Conservation (phyloP, 2,888 invertebrate genomes). For the Scaptomyza cyrtandrae region DNA sequence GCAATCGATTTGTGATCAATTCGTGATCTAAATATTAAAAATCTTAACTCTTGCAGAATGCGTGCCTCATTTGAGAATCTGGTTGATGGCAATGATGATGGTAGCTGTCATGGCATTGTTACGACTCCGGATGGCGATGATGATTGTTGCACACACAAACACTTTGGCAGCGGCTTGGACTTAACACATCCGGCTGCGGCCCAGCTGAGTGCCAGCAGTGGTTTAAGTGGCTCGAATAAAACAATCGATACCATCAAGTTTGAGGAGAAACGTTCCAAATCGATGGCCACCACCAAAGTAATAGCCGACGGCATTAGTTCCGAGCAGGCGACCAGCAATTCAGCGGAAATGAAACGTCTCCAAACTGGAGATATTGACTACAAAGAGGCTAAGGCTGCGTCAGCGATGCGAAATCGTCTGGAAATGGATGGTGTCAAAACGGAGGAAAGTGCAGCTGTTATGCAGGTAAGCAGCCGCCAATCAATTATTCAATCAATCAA, state of each 20-base stretch:
- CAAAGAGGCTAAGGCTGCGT: constrained; percentile 91
- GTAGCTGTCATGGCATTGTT: constrained; percentile 86
- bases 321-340: constrained; percentile 89
- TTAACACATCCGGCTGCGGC: constrained; percentile 83
- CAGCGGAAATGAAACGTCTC: constrained; percentile 89
- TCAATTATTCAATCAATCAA: not conserved
- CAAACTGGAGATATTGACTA: constrained; percentile 93
- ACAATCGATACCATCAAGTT: constrained; percentile 90
- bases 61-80: constrained; percentile 92
- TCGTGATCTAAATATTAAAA: not conserved
- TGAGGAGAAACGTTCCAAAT: constrained; percentile 93
- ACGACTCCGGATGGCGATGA: constrained; percentile 92
- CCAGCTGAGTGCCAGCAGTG: constrained; percentile 83
- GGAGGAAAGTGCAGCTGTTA: constrained; percentile 92
- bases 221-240: constrained; percentile 82
- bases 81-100: constrained; percentile 88
- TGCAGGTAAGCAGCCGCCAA: constrained; percentile 87
- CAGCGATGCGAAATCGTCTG: constrained; percentile 91
- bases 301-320: constrained; percentile 93
- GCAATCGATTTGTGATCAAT: not conserved
- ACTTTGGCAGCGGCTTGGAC: constrained; percentile 75
- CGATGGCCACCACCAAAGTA: constrained; percentile 91
- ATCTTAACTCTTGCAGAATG: constrained; percentile 84
- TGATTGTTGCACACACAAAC: constrained; percentile 85
- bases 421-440: constrained; percentile 94